A percentile compares a stretch with the other conserved stretches of the same genome.
phyloP scores from a whole-genome alignment of 2,797 vertebrate species.

The Hydrophis major region DNA sequence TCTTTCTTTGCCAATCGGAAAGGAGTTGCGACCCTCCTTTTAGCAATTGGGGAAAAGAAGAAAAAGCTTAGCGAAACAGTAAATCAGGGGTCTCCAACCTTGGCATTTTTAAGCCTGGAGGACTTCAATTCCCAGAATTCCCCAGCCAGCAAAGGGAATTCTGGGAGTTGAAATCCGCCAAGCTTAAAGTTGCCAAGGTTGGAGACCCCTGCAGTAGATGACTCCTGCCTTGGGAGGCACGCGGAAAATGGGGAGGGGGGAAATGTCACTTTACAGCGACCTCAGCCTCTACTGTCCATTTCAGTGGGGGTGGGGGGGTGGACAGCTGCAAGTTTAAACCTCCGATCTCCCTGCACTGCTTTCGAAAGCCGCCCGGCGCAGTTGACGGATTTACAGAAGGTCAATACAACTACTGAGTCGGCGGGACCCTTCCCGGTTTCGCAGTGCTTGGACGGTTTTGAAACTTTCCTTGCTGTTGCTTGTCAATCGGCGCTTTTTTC shows the following conservation, averaged over 20 bases:
- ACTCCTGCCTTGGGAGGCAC: too few species aligned
- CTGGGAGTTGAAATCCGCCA: too few species aligned
- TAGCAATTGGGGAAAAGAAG: slow-evolving; percentile 38
- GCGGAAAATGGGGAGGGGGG: not conserved
- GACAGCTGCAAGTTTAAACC: not conserved
- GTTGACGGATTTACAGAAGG: slow-evolving; percentile 60
- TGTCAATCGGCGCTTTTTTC: slow-evolving; percentile 75
- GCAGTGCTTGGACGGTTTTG: slow-evolving; percentile 71
- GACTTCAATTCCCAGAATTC: too few species aligned
- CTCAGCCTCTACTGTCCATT: not conserved
- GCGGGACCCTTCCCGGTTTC: slow-evolving; percentile 64
- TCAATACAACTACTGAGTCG: slow-evolving; percentile 56
- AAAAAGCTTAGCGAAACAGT: not conserved
- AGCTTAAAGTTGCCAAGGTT: too few species aligned
- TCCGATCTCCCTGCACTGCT: not conserved
- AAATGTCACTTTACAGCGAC: not conserved
- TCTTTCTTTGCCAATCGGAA: slow-evolving; percentile 32
- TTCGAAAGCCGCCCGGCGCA: not conserved
- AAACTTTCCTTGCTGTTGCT: slow-evolving; percentile 74
- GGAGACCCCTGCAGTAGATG: too few species aligned
- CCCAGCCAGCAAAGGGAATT: too few species aligned
- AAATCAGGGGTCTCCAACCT: not conserved
- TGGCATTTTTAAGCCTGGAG: too few species aligned
- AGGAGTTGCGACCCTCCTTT: slow-evolving; percentile 28
- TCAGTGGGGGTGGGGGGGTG: accelerated